Base-by-base conservation (phyloP, 2,797 vertebrate genomes). In the Mormyrus hasselquistii region DNA sequence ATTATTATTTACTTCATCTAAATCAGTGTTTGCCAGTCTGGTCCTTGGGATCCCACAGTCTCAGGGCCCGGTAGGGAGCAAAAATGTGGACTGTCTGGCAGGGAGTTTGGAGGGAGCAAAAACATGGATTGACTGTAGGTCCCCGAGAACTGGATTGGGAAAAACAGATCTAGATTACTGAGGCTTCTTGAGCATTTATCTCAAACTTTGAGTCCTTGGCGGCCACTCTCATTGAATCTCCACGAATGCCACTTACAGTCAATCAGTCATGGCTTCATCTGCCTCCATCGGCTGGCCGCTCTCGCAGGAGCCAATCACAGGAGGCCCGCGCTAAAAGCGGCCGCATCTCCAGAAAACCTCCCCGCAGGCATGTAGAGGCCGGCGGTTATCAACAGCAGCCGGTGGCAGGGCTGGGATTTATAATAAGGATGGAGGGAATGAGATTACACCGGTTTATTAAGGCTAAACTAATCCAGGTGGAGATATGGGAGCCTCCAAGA, bases 391-490 rank as follows among this genome's bases (percentile, higher is more conserved):
- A 14, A 57, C 50, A 14, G 10, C 22, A 50, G 85, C 52, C 85
- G 25, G 85, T 52, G 22, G 85, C 85, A 55, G 85, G 85, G 29
- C 85, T 34, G 85, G 52, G 85, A 55, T 86, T 86, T 86, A 34
- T 52, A 55, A 57, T 86, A 34, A 38, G 52, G 50, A 52, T 38
- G 52, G 85, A 34, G 85, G 50, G 34, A 55, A 57, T 86, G 85
- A 55, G 85, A 55, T 55, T 86, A 57, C 25, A 38, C 52, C 25
- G 16, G 52, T 85, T 85, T 85, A 85, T 85, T 85, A 50, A 50
- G 12, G 83, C 49, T 85, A 85, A 85, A 85, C 83, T 22, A 85
- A 85, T 53, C 50, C 47, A 85, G 83, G 83, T 85, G 47, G 47
- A 53, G 83, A 85, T 85, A 85, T 25, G 83, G 47, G 22, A 34